Evolutionary conservation across 2,888 invertebrate species (phyloP).

Genomic region (Sphaeridia pumilis): DNA sequence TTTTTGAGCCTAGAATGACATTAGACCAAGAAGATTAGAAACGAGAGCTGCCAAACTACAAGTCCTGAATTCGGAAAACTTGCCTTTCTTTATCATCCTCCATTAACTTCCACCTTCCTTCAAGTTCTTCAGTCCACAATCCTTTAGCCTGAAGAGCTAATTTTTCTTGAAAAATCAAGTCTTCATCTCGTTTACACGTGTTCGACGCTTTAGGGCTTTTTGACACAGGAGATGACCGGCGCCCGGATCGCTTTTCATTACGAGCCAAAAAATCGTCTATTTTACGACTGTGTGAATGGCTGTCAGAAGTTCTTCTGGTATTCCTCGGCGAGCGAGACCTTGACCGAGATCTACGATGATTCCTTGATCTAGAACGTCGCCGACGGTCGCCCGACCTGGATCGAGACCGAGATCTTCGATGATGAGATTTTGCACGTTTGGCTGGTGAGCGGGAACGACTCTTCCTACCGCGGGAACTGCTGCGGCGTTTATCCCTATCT

Average conservation of each 20-base stretch:
- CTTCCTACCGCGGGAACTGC: background rate
- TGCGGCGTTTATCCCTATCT: background rate
- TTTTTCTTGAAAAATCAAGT: constrained; percentile 22
- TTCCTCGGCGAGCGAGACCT: constrained; percentile 15
- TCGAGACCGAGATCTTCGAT: constrained; percentile 5
- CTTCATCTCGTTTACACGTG: constrained; percentile 2
- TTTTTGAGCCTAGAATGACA: constrained; percentile 8
- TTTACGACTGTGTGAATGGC: constrained; percentile 12
- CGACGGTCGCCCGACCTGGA: too few relatives aligned
- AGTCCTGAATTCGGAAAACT: too few relatives aligned
- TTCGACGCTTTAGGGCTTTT: constrained; percentile 13
- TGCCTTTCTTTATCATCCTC: constrained; percentile 30
- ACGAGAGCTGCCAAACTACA: too few relatives aligned
- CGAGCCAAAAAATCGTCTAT: constrained; percentile 26
- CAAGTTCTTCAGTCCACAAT: constrained; percentile 32
- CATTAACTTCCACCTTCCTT: constrained; percentile 28
- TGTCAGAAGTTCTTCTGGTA: constrained; percentile 10
- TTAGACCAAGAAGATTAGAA: background rate
- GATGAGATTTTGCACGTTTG: too few relatives aligned
- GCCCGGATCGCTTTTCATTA: constrained; percentile 12
- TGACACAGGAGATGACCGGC: background rate
- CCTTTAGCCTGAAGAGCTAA: constrained; percentile 27
- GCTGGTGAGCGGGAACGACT: too few relatives aligned
- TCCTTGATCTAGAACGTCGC: background rate
- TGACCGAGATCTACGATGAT: constrained; percentile 5